phyloP scores from a whole-genome alignment of 2,797 vertebrate species.

The Galagoides demidoff region DNA sequence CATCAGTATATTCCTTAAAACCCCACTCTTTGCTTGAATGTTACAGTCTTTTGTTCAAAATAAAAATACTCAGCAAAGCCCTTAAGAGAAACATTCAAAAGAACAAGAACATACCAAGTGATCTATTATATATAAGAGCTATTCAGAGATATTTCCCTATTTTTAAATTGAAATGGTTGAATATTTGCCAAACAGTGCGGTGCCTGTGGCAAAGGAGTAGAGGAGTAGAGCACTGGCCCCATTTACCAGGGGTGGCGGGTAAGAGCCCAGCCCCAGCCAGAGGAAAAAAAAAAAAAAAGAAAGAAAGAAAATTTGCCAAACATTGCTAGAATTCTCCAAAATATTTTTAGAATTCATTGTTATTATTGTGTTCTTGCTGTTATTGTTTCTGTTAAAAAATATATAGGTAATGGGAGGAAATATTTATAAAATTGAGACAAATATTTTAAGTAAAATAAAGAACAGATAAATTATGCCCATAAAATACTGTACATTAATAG shows the following conservation, averaged over 20 bases:
- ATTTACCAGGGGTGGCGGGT: too few species aligned
- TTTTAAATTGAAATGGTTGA: not conserved
- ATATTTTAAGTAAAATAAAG: not conserved
- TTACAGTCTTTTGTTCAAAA: not conserved
- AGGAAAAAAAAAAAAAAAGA: too few species aligned
- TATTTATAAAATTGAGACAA: not conserved
- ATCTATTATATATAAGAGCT: not conserved
- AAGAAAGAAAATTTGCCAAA: not conserved
- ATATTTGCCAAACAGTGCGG: not conserved
- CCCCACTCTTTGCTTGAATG: not conserved
- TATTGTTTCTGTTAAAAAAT: not conserved
- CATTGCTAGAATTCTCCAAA: not conserved
- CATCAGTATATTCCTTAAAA: not conserved
- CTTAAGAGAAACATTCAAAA: not conserved
- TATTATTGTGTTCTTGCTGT: not conserved
- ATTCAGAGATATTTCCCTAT: not conserved
- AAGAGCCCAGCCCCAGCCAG: too few species aligned
- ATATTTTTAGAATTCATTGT: not conserved
- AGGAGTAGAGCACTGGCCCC: too few species aligned
- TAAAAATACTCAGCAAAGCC: not conserved
- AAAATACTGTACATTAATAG: not conserved
- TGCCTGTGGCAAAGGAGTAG: too few species aligned
- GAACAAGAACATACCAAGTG: not conserved
- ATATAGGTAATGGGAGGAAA: not conserved
- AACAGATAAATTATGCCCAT: not conserved